phyloP scores from a whole-genome alignment of 2,888 invertebrate species.

The Halictus quadricinctus region DNA sequence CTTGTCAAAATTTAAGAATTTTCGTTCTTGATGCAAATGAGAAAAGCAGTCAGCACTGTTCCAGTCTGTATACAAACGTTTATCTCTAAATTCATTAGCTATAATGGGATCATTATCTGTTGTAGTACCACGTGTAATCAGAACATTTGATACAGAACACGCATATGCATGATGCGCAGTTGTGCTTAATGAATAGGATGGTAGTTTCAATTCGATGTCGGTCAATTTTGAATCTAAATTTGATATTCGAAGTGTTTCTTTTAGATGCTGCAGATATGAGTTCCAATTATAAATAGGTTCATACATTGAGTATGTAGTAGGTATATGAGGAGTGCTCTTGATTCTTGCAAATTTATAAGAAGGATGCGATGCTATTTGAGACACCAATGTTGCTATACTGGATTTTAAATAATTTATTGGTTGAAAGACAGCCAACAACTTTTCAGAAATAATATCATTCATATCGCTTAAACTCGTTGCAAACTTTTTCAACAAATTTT shows the following conservation, averaged over 20 bases:
- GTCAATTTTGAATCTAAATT: constrained; percentile 58
- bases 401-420: constrained; percentile 76
- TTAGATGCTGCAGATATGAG: constrained; percentile 75
- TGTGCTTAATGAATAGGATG: constrained; percentile 47
- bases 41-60: constrained; percentile 76
- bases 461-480: constrained; percentile 80
- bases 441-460: constrained; percentile 83
- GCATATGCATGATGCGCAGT: constrained; percentile 43
- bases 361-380: constrained; percentile 82
- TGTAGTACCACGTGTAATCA: constrained; percentile 81
- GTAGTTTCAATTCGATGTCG: constrained; percentile 71
- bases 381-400: constrained; percentile 75
- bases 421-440: constrained; percentile 82
- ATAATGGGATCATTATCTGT: constrained; percentile 69
- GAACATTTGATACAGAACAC: constrained; percentile 78
- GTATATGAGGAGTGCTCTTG: constrained; percentile 80
- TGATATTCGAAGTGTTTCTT: constrained; percentile 73
- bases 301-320: constrained; percentile 73
- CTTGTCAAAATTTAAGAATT: constrained; percentile 81
- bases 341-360: constrained; percentile 83
- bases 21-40: constrained; percentile 80
- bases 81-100: constrained; percentile 76
- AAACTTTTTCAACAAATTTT: constrained; percentile 74
- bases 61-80: constrained; percentile 81
- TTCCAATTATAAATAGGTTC: constrained; percentile 82